Base-by-base conservation (phyloP, 2,888 invertebrate species). In the Ornithoptera priamus region DNA sequence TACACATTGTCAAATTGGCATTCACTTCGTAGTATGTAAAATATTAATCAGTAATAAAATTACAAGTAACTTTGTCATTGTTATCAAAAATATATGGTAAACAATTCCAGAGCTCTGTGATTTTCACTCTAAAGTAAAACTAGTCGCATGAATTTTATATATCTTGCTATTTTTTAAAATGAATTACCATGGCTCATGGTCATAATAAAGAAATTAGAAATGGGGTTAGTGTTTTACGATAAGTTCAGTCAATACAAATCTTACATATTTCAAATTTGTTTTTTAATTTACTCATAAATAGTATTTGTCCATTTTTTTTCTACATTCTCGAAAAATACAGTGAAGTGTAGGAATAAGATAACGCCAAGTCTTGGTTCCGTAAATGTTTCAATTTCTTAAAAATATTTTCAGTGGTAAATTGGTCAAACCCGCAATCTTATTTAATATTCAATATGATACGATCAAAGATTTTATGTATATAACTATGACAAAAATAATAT, bases 1-100 rank as follows among this genome's bases (percentile, higher is more conserved):
- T 53, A 6, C 53, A 46, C 12, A 39, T 60, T 67, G 61, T 61
- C 67, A 62, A 57, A 68, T 46, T 57, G 67, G 42, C 62, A 68
- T 36, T 60, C 39, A 60, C 60, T 18, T 60, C 36, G 18, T 36
- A 60, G 8, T 30, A n/a, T 50, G 50, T 50, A 50, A 36, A 60
- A 39, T 60, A 60, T 57, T 57, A n/a, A 57, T n/a, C n/a, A 20
- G 57, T 58, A 58, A n/a, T 57, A 57, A 42, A 42, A 65, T 3
- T 12, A 8, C 22, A 15, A 36, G 57, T 57, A 57, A 57, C 57
- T 57, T 57, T 20, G 57, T 57, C n/a, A 6, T 20, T 57, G 6
- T 57, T 57, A 20, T 20, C 57, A 39, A 1, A 20, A 57, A 57
- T 57, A 50, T 15, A 17, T 17, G 50, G 17, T 15, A 50, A 50